phyloP scores from a whole-genome alignment of 2,888 invertebrate genomes.

The Dynastes tityus region DNA sequence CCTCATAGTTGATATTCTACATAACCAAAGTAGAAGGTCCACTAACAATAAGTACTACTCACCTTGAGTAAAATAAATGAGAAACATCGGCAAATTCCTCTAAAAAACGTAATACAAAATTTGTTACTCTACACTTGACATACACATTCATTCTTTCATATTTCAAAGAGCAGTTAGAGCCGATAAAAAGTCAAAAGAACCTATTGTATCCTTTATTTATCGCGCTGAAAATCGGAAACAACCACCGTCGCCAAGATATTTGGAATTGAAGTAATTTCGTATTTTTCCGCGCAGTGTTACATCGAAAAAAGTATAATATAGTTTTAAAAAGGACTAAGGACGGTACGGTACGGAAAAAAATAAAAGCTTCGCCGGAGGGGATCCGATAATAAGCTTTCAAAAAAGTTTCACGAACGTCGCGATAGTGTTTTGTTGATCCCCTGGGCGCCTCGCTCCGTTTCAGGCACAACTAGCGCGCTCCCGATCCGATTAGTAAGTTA shows the following conservation, averaged over 20 bases:
- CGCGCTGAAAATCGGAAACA: no score
- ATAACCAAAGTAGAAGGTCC: no score
- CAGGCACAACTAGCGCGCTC: constrained; percentile 58
- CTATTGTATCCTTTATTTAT: no score
- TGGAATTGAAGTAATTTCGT: constrained; percentile 27
- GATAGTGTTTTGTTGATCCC: constrained; percentile 69
- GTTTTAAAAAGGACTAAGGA: constrained; percentile 70
- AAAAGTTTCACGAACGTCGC: constrained; percentile 67
- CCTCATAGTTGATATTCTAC: no score
- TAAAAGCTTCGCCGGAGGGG: constrained; percentile 62
- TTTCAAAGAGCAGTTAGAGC: no score
- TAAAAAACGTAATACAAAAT: no score
- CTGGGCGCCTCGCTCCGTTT: constrained; percentile 57
- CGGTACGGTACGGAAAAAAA: constrained; percentile 60
- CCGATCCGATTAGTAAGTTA: constrained; percentile 70
- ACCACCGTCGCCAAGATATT: constrained; percentile 2
- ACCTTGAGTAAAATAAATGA: no score
- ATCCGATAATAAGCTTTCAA: constrained; percentile 71
- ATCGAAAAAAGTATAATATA: constrained; percentile 66
- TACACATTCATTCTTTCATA: no score
- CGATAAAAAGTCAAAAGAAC: no score
- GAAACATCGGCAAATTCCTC: no score
- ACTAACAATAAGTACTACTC: no score
- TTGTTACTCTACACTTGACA: no score
- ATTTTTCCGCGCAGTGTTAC: constrained; percentile 18